Evolutionary conservation across 1,140 invertebrate genomes (phyloP).

Genomic region (Neuroterus valhalla): DNA sequence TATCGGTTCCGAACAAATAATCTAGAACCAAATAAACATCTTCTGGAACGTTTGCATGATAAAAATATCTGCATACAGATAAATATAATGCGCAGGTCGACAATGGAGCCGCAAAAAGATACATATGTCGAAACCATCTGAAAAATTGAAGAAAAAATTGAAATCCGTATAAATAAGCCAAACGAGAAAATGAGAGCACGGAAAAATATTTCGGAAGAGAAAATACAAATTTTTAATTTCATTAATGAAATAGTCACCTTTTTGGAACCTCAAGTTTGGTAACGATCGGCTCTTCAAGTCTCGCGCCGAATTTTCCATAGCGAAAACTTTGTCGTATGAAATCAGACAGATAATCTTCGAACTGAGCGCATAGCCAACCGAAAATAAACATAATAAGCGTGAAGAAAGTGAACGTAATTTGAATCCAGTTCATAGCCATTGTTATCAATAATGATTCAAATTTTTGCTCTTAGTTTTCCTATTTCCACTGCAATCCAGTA

Average conservation of each 20-base stretch:
- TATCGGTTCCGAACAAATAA: constrained; percentile 71
- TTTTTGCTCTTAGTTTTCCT: no score
- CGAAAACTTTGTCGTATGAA: constrained; percentile 78
- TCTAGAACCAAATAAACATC: constrained; percentile 73
- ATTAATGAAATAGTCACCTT: constrained; percentile 63
- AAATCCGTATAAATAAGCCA: no score
- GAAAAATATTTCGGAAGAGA: constrained; percentile 30
- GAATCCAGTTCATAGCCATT: no score
- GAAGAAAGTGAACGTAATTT: no score
- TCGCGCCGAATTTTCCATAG: constrained; percentile 82
- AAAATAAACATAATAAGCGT: no score
- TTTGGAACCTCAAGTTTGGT: constrained; percentile 81
- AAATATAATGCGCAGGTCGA: constrained; percentile 73
- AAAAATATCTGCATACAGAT: constrained; percentile 73
- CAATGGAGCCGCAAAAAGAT: constrained; percentile 79
- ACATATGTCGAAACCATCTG: constrained; percentile 85
- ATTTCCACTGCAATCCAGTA: no score
- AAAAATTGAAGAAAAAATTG: constrained; percentile 38
- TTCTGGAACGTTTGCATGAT: constrained; percentile 68
- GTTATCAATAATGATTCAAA: no score
- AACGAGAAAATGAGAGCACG: constrained; percentile 34
- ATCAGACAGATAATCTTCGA: constrained; percentile 75
- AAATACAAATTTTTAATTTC: constrained; percentile 10
- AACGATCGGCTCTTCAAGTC: constrained; percentile 74
- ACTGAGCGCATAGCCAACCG: no score